Percentiles rank a stretch among this genome's conserved stretches.
These are phyloP conservation scores for Austrolebias charrua DNA, from an alignment of 2,797 vertebrate species.

Conservation along the genomic window DNA sequence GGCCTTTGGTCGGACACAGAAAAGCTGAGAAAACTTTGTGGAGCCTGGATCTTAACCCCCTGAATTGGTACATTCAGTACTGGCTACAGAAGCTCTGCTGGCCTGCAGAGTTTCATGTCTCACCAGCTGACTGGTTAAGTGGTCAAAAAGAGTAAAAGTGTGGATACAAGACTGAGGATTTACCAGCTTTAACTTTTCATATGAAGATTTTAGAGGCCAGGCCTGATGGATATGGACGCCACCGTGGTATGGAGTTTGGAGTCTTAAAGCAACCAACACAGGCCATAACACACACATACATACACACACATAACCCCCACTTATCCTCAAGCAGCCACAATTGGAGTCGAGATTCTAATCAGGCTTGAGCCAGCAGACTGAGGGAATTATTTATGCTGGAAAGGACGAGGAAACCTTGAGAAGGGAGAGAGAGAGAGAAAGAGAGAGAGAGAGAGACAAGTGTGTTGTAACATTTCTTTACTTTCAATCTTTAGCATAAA, in stretches of 20 bases:
- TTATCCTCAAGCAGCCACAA: constrained; percentile 72
- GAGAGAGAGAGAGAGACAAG: constrained; percentile 31
- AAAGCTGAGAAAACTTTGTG: constrained; percentile 57
- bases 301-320: constrained; percentile 55
- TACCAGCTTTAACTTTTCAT: constrained; percentile 27
- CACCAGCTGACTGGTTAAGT: constrained; percentile 16
- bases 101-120: constrained; percentile 16
- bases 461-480: constrained; percentile 24
- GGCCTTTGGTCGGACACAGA: constrained; percentile 43
- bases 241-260: constrained; percentile 68
- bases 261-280: constrained; percentile 49
- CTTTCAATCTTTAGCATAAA: constrained; percentile 9
- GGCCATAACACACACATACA: constrained; percentile 2
- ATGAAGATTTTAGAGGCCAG: constrained; percentile 37
- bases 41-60: constrained; percentile 49
- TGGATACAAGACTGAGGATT: constrained; percentile 22
- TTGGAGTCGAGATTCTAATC: constrained; percentile 81
- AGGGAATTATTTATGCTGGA: constrained; percentile 79
- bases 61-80: constrained; percentile 14
- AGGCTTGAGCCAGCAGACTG: constrained; percentile 76
- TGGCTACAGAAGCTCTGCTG: constrained; percentile 5
- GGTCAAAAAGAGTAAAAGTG: constrained; percentile 21
- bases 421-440: constrained; percentile 42
- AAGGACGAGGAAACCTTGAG: constrained; percentile 60
- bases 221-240: constrained; percentile 51